Evolutionary conservation across 2,888 invertebrate species (phyloP), one percentile per base, ranked within the genome.

Genomic region (Strigamia transsilvanica): DNA sequence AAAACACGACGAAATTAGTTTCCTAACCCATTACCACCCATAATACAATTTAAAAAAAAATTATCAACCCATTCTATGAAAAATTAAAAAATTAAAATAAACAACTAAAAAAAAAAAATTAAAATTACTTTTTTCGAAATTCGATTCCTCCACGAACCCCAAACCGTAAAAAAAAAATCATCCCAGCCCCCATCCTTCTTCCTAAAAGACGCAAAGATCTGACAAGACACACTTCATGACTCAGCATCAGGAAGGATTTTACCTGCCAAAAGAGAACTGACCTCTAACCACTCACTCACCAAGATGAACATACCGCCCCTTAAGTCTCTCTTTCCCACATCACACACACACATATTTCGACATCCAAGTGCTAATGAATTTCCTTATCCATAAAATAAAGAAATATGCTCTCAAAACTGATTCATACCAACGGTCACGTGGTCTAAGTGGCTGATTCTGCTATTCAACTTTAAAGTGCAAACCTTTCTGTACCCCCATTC

Each of bases 191-290:
- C 27, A 73, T 73, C 32, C 13, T 32, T 73, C 73, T 27, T 73
- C 13, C 73, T 2, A n/a, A 73, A 73, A n/a, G 73, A 66, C 5
- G 61, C 32, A 73, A 73, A 73, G 73, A 73, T 73, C 73, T 73
- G 73, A 73, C 73, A 73, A 73, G 73, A 32, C 73, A 73, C 73
- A 73, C 73, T 73, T 73, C 73, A 73, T 73, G 73, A 73, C 73
- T 73, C 73, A 73, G 73, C 32, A 73, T 73, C 73, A 73, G 73
- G 10, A 23, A 73, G 73, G 73, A 73, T 73, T 73, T 73, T 27
- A 73, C 73, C 73, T 73, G 73, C 32, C 73, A 73, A 73, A 73
- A 73, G 73, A 73, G 73, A 73, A 73, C 73, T 73, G 73, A 73
- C 73, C 73, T 32, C 73, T 73, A 73, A 73, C 73, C 32, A 73